phyloP scores from a whole-genome alignment of 2,888 invertebrate genomes.

The Griposia aprilina region DNA sequence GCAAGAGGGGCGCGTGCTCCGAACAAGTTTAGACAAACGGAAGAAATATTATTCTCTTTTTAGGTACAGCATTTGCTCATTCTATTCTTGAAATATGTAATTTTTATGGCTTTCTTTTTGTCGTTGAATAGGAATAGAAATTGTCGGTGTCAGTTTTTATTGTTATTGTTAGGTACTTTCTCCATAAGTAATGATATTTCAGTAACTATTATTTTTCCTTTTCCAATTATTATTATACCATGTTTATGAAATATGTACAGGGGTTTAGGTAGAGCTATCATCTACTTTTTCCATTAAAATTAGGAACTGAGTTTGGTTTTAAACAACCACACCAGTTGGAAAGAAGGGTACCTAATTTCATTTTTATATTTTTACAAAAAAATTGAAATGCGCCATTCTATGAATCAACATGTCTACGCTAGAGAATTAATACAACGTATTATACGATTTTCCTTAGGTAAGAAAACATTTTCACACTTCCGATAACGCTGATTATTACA shows the following conservation, averaged over 20 bases:
- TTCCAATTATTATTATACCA: neutral
- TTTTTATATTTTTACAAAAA: neutral
- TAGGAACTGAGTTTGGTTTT: neutral
- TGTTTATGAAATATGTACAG: neutral
- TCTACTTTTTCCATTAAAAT: neutral
- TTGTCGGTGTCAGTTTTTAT: conserved; percentile 35
- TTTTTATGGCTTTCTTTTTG: conserved; percentile 67
- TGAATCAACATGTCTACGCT: neutral
- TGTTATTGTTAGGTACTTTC: conserved; percentile 28
- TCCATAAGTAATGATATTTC: conserved; percentile 29
- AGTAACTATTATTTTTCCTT: neutral
- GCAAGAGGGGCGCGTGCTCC: conserved; percentile 84
- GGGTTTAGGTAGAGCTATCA: neutral
- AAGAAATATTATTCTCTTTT: conserved; percentile 90
- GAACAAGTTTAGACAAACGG: conserved; percentile 90
- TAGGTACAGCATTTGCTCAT: conserved; percentile 83
- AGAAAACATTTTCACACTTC: conserved; percentile 50
- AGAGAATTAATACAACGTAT: neutral
- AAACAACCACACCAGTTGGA: no score
- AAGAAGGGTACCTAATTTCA: neutral
- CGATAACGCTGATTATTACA: conserved; percentile 49
- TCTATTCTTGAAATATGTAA: conserved; percentile 73
- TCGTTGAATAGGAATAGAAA: conserved; percentile 43
- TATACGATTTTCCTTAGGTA: conserved; percentile 28
- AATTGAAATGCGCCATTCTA: neutral